Conservation (phyloP, 2,888 invertebrate genomes). For the Heteromyza rotundicornis region DNA sequence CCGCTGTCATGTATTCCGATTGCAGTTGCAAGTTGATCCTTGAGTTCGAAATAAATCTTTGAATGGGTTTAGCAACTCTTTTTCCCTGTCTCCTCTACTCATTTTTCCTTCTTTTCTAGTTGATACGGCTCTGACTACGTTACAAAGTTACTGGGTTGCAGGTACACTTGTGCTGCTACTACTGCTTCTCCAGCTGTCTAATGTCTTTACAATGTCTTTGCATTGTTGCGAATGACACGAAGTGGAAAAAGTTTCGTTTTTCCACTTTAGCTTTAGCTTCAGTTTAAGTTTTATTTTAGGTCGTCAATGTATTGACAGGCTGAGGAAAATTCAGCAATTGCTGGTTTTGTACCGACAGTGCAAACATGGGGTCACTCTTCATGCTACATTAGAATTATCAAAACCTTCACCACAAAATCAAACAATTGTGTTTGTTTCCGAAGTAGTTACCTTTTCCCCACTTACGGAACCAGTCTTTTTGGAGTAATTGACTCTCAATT, state of each 20-base stretch:
- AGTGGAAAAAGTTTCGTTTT: neutral
- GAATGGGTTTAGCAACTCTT: conserved; percentile 30
- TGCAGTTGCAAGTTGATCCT: conserved; percentile 42
- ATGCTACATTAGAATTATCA: too few species aligned
- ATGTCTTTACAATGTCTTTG: neutral
- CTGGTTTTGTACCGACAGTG: too few species aligned
- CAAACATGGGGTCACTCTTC: too few species aligned
- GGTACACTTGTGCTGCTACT: too few species aligned
- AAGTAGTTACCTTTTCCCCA: too few species aligned
- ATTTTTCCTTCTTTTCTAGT: conserved; percentile 4
- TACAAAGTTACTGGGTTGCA: neutral
- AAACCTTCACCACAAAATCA: too few species aligned
- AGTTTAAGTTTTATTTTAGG: neutral
- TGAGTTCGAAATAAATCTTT: conserved; percentile 45
- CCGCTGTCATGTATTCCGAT: neutral
- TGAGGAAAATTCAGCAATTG: too few species aligned
- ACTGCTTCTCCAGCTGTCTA: neutral
- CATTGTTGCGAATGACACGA: conserved; percentile 1
- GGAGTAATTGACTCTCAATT: too few species aligned
- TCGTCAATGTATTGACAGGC: neutral
- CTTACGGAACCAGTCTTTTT: too few species aligned
- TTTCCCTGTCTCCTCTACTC: neutral
- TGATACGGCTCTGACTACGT: too few species aligned
- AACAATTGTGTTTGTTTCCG: too few species aligned
- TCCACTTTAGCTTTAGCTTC: too few species aligned